Base-by-base conservation (phyloP, 1,140 invertebrate species). In the Agraylea sexmaculata region DNA sequence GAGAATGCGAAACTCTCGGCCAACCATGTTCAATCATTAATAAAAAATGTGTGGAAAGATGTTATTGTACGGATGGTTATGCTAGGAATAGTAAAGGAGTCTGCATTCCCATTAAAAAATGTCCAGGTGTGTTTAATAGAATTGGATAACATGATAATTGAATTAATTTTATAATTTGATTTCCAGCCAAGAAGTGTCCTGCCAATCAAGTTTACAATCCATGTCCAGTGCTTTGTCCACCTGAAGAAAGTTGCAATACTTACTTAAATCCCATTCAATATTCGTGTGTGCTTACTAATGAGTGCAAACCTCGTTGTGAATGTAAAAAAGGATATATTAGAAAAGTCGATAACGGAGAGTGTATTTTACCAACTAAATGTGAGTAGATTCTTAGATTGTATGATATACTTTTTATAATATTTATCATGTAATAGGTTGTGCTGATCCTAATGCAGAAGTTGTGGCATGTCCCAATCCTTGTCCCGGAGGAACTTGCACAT, bases 21-120 rank as follows among this genome's bases (percentile, higher is more conserved):
- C 12, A 59, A 47, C 56, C 59, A 13, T 73, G 71, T 31, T 54
- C 62, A 0, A 66, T 71, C 3, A 19, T 51, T 0, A 68, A 72
- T 38, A 56, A 70, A 1, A 47, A 53, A 10, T 73, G 70, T 34
- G 70, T 67, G 16, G 52, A 60, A 31, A 60, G 47, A 34, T 74
- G 71, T 42, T 73, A 72, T 38, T 72, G 70, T 42, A 51, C 55
- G 5, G 43, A 63, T 2, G 63, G 60, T 2, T 70, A 57, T 39
- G 68, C 68, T 1, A 56, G 69, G 7, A 46, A 64, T 42, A 16
- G 33, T 12, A 43, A 46, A 1, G 55, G 56, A 5, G 45, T 19
- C 3, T 72, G 70, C 40, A 58, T 72, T 16, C 65, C 66, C 1
- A 50, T 51, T 10, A 34, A 42, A 8, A 21, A 54, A 32, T 58